Base-by-base conservation (phyloP, 2,888 invertebrate species). In the Megamerina dolium region DNA sequence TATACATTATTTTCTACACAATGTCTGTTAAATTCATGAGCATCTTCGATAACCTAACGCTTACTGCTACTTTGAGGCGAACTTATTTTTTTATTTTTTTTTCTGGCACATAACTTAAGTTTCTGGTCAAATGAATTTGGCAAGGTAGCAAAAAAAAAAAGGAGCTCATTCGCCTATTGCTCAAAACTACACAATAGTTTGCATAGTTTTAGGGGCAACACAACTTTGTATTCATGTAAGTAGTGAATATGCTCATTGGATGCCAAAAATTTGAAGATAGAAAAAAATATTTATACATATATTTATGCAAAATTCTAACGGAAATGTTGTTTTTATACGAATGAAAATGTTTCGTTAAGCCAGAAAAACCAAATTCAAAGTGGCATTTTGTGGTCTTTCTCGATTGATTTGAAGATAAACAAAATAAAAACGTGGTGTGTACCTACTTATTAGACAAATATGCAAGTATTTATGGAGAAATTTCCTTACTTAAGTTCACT, bases 61-160 rank as follows among this genome's bases (percentile, higher is more conserved):
- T n/a, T n/a, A n/a, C n/a, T n/a, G n/a, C n/a, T n/a, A n/a, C n/a
- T n/a, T n/a, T n/a, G n/a, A n/a, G n/a, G n/a, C n/a, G n/a, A n/a
- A n/a, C n/a, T n/a, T n/a, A n/a, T n/a, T n/a, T n/a, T n/a, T n/a
- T n/a, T n/a, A n/a, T n/a, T n/a, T n/a, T n/a, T n/a, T n/a, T n/a
- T n/a, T n/a, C n/a, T n/a, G n/a, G n/a, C n/a, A n/a, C n/a, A n/a
- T n/a, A n/a, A n/a, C n/a, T n/a, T n/a, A n/a, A n/a, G n/a, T n/a
- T n/a, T n/a, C n/a, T n/a, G 64, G 67, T 64, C 67, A 64, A 64
- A 66, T 66, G 60, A 66, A 65, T 64, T 64, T 64, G 64, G 64
- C 64, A 64, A 64, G 67, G 64, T 64, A 64, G 61, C 53, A 48
- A 50, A 51, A 43, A 41, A 21, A 20, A 33, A 29, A 34, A 35